These are phyloP conservation scores for Congeria kusceri DNA, from an alignment of 2,888 invertebrate species.

Conservation along the genomic window DNA sequence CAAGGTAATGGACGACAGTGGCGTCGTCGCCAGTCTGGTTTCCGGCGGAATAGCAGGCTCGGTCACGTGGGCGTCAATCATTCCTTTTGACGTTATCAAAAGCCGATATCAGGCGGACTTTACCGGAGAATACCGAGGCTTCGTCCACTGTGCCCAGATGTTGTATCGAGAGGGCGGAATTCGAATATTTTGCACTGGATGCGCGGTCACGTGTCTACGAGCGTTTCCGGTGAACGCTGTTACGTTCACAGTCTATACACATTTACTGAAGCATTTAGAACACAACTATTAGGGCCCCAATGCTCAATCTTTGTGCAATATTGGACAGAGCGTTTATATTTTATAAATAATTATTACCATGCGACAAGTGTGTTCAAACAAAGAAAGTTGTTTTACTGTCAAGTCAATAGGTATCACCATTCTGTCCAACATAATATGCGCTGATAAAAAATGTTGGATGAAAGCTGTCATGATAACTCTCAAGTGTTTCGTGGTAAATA, in stretches of 20 bases:
- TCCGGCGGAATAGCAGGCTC: constrained; percentile 87
- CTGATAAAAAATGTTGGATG: too few species aligned
- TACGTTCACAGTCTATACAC: constrained; percentile 86
- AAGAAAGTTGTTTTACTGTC: too few species aligned
- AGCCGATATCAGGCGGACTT: constrained; percentile 90
- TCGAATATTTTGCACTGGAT: constrained; percentile 89
- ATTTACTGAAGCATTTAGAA: constrained; percentile 69
- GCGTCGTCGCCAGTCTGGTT: constrained; percentile 75
- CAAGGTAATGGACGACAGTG: constrained; percentile 67
- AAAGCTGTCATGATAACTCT: too few species aligned
- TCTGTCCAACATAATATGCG: too few species aligned
- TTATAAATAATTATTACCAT: too few species aligned
- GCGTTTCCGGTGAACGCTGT: constrained; percentile 90
- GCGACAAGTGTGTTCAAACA: too few species aligned
- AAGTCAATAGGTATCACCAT: too few species aligned
- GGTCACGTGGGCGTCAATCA: constrained; percentile 89
- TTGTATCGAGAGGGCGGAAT: constrained; percentile 88
- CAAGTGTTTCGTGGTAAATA: too few species aligned
- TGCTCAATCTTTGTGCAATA: too few species aligned
- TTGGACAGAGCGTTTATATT: too few species aligned
- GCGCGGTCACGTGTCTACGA: constrained; percentile 88
- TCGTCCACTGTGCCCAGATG: constrained; percentile 88
- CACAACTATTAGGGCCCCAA: not conserved
- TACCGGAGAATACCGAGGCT: constrained; percentile 87
- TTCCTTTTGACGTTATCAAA: constrained; percentile 92